Evolutionary conservation across 2,888 invertebrate genomes (phyloP).

Genomic region (Agrochola macilenta): DNA sequence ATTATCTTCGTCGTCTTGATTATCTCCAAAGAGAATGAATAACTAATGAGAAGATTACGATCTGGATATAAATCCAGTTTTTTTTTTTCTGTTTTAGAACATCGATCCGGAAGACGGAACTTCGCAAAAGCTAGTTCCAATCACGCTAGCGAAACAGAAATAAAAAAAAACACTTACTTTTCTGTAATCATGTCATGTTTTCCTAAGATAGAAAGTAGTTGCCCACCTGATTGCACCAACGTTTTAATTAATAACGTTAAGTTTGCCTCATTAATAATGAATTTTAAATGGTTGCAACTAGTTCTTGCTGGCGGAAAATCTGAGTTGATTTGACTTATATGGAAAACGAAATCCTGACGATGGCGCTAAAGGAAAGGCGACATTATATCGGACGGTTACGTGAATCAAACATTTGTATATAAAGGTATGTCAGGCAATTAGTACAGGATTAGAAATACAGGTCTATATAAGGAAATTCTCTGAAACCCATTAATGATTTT

Average conservation of each 20-base stretch:
- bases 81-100: background rate
- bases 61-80: background rate
- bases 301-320: slow-evolving; percentile 49
- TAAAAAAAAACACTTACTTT: slow-evolving; percentile 44
- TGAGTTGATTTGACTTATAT: slow-evolving; percentile 45
- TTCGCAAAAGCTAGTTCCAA: slow-evolving; percentile 11
- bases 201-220: slow-evolving; percentile 60
- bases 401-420: slow-evolving; percentile 23
- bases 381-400: slow-evolving; percentile 29
- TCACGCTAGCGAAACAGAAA: slow-evolving; percentile 42
- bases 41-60: slow-evolving; percentile 11
- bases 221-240: slow-evolving; percentile 54
- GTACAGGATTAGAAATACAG: slow-evolving; percentile 16
- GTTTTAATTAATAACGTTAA: slow-evolving; percentile 49
- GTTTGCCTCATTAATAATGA: slow-evolving; percentile 42
- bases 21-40: slow-evolving; percentile 15
- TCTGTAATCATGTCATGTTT: slow-evolving; percentile 45
- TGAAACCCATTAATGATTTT: background rate
- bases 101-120: slow-evolving; percentile 49
- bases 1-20: slow-evolving; percentile 1
- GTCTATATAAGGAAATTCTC: slow-evolving; percentile 13
- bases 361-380: slow-evolving; percentile 21
- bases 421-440: slow-evolving; percentile 27
- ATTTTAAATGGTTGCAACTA: slow-evolving; percentile 40
- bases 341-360: slow-evolving; percentile 21